phyloP scores from a whole-genome alignment of 2,113 vertebrate species.

The Oncorhynchus kisutch region DNA sequence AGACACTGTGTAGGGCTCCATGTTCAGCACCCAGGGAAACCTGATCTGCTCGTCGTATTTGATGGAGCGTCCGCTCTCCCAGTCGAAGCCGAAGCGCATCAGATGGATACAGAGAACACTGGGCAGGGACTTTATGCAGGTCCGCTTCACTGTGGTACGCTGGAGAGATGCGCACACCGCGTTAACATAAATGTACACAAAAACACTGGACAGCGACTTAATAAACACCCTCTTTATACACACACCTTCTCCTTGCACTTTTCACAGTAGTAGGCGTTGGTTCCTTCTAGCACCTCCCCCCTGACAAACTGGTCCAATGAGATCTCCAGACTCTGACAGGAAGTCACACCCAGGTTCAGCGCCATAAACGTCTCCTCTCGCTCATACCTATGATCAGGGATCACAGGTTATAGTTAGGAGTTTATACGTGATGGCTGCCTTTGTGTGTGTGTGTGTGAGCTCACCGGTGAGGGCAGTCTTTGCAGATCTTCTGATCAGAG shows the following conservation, averaged over 20 bases:
- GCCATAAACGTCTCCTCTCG: conserved; percentile 98
- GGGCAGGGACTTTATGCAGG: conserved; percentile 94
- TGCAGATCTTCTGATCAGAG: conserved; percentile 99
- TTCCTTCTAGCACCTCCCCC: conserved; percentile 98
- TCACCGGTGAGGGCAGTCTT: conserved; percentile 97
- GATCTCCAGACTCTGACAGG: conserved; percentile 97
- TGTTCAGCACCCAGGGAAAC: conserved; percentile 99
- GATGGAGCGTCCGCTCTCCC: conserved; percentile 97
- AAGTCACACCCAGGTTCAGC: conserved; percentile 95
- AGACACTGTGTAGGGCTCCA: conserved; percentile 97
- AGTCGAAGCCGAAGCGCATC: conserved; percentile 98
- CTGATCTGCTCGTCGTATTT: conserved; percentile 98
- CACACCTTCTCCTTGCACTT: conserved; percentile 97
- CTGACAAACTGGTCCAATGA: conserved; percentile 98
- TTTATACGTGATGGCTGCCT: no score
- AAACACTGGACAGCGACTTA: no score
- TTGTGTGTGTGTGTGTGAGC: not conserved
- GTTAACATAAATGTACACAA: no score
- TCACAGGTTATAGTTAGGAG: not conserved
- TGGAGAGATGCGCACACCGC: conserved; percentile 43
- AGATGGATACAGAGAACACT: conserved; percentile 95
- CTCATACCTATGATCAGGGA: conserved; percentile 80
- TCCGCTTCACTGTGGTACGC: conserved; percentile 97
- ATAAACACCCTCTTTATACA: no score
- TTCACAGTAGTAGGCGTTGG: conserved; percentile 98